Evolutionary conservation across 2,888 invertebrate species (phyloP).

Genomic region (Andrena fulva): DNA sequence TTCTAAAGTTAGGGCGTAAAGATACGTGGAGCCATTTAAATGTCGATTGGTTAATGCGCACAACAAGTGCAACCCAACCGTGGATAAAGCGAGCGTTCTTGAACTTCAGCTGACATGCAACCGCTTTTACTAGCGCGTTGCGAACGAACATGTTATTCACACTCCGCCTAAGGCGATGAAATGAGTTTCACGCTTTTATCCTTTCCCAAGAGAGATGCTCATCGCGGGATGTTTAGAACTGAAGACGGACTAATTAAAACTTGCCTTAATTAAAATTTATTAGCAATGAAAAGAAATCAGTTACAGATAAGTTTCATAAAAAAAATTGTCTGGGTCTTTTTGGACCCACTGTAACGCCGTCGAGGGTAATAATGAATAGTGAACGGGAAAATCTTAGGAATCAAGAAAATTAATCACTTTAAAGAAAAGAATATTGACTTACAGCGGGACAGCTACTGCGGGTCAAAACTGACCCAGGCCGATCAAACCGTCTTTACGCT

Average conservation of each 20-base stretch:
- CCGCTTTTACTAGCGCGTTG: slow-evolving; percentile 56
- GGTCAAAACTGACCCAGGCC: no score
- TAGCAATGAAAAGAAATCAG: no score
- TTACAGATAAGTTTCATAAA: no score
- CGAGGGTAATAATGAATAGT: background rate
- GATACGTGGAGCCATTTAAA: slow-evolving; percentile 4
- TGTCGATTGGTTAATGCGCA: slow-evolving; percentile 21
- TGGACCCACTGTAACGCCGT: background rate
- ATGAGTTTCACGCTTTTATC: slow-evolving; percentile 29
- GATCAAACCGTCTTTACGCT: no score
- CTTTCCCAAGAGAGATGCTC: background rate
- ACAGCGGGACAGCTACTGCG: no score
- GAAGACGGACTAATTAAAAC: no score
- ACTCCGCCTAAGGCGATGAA: slow-evolving; percentile 25
- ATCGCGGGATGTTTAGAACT: background rate
- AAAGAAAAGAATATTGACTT: no score
- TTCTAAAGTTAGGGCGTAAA: background rate
- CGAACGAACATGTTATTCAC: slow-evolving; percentile 23
- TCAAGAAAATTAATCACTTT: no score
- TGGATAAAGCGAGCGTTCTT: slow-evolving; percentile 68
- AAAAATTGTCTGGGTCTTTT: no score
- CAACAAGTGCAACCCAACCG: slow-evolving; percentile 48
- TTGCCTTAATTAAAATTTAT: background rate
- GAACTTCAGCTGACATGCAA: slow-evolving; percentile 70
- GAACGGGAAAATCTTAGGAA: no score